Conservation (phyloP, 2,113 vertebrate genomes). For the Cathartes aura region DNA sequence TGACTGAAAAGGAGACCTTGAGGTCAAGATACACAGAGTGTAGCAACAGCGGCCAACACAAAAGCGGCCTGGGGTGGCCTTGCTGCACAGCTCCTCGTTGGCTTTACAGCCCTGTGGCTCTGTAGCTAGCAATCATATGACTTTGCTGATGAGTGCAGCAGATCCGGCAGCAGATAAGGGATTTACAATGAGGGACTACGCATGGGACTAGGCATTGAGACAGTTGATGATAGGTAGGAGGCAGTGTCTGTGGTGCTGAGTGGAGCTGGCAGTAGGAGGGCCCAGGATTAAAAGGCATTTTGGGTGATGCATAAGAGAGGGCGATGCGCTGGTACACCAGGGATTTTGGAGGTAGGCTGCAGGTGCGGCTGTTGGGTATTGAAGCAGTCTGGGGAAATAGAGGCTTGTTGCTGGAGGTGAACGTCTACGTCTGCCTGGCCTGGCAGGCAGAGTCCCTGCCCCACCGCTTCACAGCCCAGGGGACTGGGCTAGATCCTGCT, state of each 20-base stretch:
- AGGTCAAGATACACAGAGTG: neutral
- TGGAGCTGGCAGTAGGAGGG: neutral
- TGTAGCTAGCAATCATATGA: neutral
- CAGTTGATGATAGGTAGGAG: neutral
- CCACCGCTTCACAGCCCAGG: neutral
- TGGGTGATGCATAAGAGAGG: neutral
- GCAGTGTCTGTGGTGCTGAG: neutral
- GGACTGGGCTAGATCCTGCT: neutral
- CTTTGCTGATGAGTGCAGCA: neutral
- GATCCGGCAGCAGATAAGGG: neutral
- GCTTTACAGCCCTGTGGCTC: neutral
- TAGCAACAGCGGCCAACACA: fast-evolving
- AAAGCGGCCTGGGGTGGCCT: neutral
- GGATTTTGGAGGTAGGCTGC: neutral
- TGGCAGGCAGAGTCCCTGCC: neutral
- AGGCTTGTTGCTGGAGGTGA: neutral
- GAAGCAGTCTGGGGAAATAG: neutral
- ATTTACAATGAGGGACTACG: neutral
- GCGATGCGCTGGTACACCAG: fast-evolving
- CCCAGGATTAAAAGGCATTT: neutral
- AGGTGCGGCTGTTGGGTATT: neutral
- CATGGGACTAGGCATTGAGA: neutral
- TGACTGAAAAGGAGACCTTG: neutral
- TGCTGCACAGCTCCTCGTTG: neutral
- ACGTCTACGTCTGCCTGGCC: neutral